Base-by-base conservation (phyloP, 2,113 vertebrate species). In the Labrus mixtus region DNA sequence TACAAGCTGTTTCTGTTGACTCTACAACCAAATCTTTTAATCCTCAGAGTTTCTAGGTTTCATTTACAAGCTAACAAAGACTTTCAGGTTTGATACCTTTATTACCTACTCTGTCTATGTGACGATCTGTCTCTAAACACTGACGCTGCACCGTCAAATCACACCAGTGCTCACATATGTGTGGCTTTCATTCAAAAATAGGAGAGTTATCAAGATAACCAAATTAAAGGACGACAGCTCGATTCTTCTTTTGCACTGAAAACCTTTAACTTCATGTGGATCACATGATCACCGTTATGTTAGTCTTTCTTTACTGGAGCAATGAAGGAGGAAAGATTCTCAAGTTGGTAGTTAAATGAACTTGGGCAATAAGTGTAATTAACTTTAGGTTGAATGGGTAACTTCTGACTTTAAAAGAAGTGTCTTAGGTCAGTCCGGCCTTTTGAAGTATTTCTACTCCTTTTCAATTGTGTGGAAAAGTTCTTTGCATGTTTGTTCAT, bases 401-500 rank as follows among this genome's bases (percentile, higher is more conserved):
- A 19, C n/a, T 75, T 78, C 33, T 0, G n/a, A 68, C 50, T 63
- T 16, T 59, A 63, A 37, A 20, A 54, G 43, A 45, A 20, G 13
- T 15, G 2, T 46, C 45, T 46, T 43, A 39, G 43, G n/a, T 73
- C 39, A 57, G 59, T 80, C 25, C 10, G 55, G 57, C 17, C 37
- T 77, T 51, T 37, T 4, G 10, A 56, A 51, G 57, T 51, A 19
- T 54, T 46, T 63, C 60, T 50, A 58, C 11, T 23, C 50, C 16
- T 22, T 70, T 58, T 76, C 23, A 68, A 55, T 13, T 46, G 48
- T 68, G 2, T 7, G 10, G 45, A 50, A 12, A 2, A 10, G 69
- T 57, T 68, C n/a, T 59, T 3, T 63, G 37, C 23, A 78, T 74
- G 46, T 84, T 75, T 56, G 48, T 54, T 48, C 78, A 83, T 73